Evolutionary conservation across 2,113 vertebrate species (phyloP), one percentile per base, ranked within the genome.

Genomic region (Misgurnus anguillicaudatus): DNA sequence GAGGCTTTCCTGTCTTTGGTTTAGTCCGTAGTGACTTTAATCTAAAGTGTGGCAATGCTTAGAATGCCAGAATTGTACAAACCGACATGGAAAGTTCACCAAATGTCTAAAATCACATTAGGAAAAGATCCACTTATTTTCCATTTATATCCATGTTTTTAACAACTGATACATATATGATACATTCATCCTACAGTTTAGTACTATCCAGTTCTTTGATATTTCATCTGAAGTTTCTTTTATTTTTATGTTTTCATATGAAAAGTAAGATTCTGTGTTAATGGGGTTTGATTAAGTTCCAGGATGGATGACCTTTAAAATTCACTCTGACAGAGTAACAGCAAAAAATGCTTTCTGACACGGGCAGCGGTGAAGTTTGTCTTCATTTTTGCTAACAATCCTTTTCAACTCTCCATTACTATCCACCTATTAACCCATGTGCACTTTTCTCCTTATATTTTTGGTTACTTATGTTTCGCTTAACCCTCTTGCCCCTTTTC

Each of bases 201-300:
- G 87, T 36, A 78, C 68, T 62, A 77, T 90, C 87, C 87, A 83
- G 77, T 83, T 81, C 87, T 90, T 90, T 92, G 87, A 89, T 91
- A 88, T 91, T 87, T 89, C 82, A 79, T 78, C 88, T 87, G 87
- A 77, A 83, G 84, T 89, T 78, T 80, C 76, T 89, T 57, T 83
- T n/a, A n/a, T 87, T 65, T 83, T 87, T 83, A 79, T 89, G 82
- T 91, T 90, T 91, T 89, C 70, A 45, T 55, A 86, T 84, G 86
- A 89, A 91, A 93, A 65, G 80, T 84, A 83, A 90, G 88, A 86
- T 79, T 84, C 74, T 57, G 80, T 9, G 76, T 72, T 86, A 85
- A 88, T 87, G 82, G 79, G 48, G 65, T 68, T 88, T 88, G 81
- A 42, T 72, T 80, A 80, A 79, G 85, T 80, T 66, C 65, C 47